Evolutionary conservation across 2,797 vertebrate species (phyloP).

Genomic region (Brachymystax lenok): DNA sequence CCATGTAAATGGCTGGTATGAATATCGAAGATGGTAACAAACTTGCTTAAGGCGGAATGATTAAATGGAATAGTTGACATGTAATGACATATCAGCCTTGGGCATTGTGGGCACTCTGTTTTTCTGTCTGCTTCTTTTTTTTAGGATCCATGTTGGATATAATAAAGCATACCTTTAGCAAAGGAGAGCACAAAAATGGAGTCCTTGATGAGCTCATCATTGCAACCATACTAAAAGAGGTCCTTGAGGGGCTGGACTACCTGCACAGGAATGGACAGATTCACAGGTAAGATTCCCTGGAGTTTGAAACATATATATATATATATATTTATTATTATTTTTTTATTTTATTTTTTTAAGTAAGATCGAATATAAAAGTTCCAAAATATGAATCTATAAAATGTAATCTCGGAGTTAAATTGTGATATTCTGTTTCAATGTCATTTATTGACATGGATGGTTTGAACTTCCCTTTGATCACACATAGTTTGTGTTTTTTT

Average conservation of each 20-base stretch:
- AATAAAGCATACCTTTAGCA: constrained; percentile 91
- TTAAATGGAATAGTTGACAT: neutral
- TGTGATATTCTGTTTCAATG: neutral
- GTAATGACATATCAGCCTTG: neutral
- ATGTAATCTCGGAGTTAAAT: constrained; percentile 1
- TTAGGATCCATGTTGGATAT: constrained; percentile 98
- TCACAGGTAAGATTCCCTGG: constrained; percentile 82
- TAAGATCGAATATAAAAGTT: neutral
- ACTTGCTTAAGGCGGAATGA: neutral
- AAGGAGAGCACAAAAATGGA: constrained; percentile 90
- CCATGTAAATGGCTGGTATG: neutral
- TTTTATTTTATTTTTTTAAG: no score
- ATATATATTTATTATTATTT: neutral
- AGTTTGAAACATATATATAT: neutral
- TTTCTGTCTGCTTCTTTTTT: constrained; percentile 33
- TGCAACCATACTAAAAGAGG: constrained; percentile 96
- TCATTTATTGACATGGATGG: neutral
- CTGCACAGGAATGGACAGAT: constrained; percentile 98
- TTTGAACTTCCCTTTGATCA: constrained; percentile 21
- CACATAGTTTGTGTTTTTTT: constrained; percentile 17
- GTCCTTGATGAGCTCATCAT: constrained; percentile 95
- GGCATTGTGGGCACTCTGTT: neutral
- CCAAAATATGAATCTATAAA: neutral
- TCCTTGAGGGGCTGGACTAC: constrained; percentile 96
- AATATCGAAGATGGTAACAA: neutral